Evolutionary conservation across 1,140 invertebrate species (phyloP).

Genomic region (Battus philenor): DNA sequence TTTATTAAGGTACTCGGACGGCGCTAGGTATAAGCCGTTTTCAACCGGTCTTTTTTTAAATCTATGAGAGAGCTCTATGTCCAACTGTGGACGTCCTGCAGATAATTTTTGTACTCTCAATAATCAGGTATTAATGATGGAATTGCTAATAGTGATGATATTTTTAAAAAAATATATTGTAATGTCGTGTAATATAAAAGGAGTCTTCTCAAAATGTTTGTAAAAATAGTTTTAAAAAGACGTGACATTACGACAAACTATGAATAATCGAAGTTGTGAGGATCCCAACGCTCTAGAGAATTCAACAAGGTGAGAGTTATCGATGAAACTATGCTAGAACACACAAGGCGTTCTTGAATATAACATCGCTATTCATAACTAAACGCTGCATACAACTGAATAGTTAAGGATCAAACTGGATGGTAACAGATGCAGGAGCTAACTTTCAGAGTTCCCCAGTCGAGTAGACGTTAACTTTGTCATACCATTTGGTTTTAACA

Average conservation of each 20-base stretch:
- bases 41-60: too few relatives aligned
- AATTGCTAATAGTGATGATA: too few relatives aligned
- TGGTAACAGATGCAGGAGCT: conserved; percentile 25
- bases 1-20: too few relatives aligned
- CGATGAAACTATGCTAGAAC: conserved; percentile 3
- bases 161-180: too few relatives aligned
- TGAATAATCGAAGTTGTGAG: conserved; percentile 7
- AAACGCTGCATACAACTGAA: conserved; percentile 11
- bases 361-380: conserved; percentile 18
- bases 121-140: too few relatives aligned
- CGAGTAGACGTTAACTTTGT: conserved; percentile 20
- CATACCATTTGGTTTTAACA: conserved; percentile 15
- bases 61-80: too few relatives aligned
- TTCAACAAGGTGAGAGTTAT: conserved; percentile 12
- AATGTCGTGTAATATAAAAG: too few relatives aligned
- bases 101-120: too few relatives aligned
- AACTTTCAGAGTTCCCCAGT: conserved; percentile 29
- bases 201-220: too few relatives aligned
- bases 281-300: conserved; percentile 4
- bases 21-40: too few relatives aligned
- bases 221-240: too few relatives aligned
- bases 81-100: too few relatives aligned
- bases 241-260: neutral
- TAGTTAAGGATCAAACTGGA: conserved; percentile 24
- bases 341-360: conserved; percentile 6